Base-by-base conservation (phyloP, 1,140 invertebrate species). In the Bombus polaris region DNA sequence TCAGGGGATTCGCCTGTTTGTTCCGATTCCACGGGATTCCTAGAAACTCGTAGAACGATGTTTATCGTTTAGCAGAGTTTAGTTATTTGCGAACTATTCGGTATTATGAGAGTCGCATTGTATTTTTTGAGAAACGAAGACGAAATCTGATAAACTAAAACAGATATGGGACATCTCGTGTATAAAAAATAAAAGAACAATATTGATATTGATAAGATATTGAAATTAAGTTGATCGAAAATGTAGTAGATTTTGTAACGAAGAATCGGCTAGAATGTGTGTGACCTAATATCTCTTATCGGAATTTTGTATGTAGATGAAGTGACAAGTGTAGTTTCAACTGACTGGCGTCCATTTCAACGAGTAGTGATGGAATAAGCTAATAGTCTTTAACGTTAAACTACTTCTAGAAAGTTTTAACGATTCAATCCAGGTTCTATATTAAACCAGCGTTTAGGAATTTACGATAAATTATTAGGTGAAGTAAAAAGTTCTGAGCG, bases 231-330 rank as follows among this genome's bases (percentile, higher is more conserved):
- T 42, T 25, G 3, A 42, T 28, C 9, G 3, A 42, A n/a, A n/a
- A 18, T 1, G n/a, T 74, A 47, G 8, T 74, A 47, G n/a, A 44
- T 47, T 47, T 28, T 22, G 3, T 39, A n/a, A 42, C 22, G 32
- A 47, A 53, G 42, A 39, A 42, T 15, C 35, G 22, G 32, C 25
- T 12, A 62, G 57, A 42, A 42, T n/a, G 13, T 42, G 53, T 25
- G 28, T 79, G 77, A 79, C 62, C 42, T 35, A 79, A 47, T 79
- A 79, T 37, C 25, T 47, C 62, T 79, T 68, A 79, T 79, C 77
- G 22, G n/a, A 44, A 68, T 32, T 44, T 59, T 8, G 35, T 37
- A 25, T 62, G 59, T 25, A 42, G 53, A 25, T 62, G 13, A 57
- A 37, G 13, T 75, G 44, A 37, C 22, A 77, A 22, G 0, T 32